Base-by-base conservation (phyloP, 2,888 invertebrate genomes). In the Trichacis sp. region DNA sequence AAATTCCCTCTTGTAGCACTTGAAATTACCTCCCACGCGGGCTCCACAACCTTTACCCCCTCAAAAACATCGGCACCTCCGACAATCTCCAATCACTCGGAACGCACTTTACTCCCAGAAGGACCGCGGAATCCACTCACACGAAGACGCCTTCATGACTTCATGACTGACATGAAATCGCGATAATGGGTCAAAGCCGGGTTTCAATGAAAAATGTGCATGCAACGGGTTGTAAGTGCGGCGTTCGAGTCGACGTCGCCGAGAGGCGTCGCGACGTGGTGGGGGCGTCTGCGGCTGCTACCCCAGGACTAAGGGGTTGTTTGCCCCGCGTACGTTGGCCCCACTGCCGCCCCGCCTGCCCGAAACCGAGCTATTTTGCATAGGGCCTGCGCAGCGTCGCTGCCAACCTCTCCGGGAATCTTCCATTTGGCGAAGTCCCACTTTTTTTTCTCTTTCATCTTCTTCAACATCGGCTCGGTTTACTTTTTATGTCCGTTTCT, bases 281-380 rank as follows among this genome's bases (percentile, higher is more conserved):
- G 81, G 82, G 82, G 82, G 81, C 81, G 81, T 82, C 81, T 80
- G 80, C 78, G 81, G 74, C 78, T 79, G 81, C 80, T 81, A 81
- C 81, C 76, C 74, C 80, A 81, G 79, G 79, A 82, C 82, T 82
- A 82, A 81, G 80, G 81, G 82, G 81, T 82, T 82, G 82, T 82
- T 82, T 81, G 79, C 78, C 81, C 79, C 68, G 64, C 57, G 64
- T 59, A 61, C 59, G 43, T 52, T 57, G 56, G 60, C 71, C 63
- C 68, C 66, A 49, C 55, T 18, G 19, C 57, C 47, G 52, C 55
- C 59, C 54, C 66, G 55, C 60, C 54, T 12, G 46, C 53, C 59
- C 55, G 50, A 62, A 75, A 64, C 70, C 68, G 52, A 66, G 71
- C 80, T 82, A 77, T 79, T 82, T 82, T 82, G 81, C 82, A 82